Percentiles rank a stretch among this genome's conserved stretches.
Conservation (phyloP, 2,888 invertebrate genomes). For the Euphydryas editha region DNA sequence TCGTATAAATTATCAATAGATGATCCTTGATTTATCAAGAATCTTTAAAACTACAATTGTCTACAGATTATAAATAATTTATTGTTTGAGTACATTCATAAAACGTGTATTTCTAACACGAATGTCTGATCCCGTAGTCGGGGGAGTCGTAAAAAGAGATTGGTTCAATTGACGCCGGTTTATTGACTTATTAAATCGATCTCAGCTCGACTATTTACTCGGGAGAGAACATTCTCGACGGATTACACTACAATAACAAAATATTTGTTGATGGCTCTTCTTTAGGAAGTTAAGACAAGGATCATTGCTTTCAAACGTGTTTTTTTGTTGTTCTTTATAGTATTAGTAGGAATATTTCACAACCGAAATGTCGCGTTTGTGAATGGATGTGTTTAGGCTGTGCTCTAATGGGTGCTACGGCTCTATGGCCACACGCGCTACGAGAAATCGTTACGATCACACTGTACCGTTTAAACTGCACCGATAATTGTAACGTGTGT, state of each 20-base stretch:
- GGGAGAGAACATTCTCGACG: constrained; percentile 20
- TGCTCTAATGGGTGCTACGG: no score
- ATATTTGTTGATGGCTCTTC: constrained; percentile 15
- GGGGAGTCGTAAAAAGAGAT: constrained; percentile 78
- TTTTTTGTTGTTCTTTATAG: neutral
- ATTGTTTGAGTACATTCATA: constrained; percentile 24
- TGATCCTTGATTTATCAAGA: neutral
- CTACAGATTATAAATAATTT: constrained; percentile 25
- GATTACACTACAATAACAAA: constrained; percentile 31
- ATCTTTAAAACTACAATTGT: constrained; percentile 7
- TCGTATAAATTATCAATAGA: neutral
- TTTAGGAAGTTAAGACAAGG: constrained; percentile 1
- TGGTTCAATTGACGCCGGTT: constrained; percentile 65
- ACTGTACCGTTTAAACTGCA: no score
- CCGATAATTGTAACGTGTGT: no score
- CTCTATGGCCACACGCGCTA: no score
- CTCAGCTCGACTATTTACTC: constrained; percentile 61
- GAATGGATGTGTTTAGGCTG: no score
- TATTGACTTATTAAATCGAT: constrained; percentile 80
- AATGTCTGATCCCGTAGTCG: constrained; percentile 54
- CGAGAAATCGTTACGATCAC: no score
- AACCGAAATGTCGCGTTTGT: no score
- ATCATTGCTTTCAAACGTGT: neutral
- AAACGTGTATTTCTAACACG: constrained; percentile 16
- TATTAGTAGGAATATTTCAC: no score